These are phyloP conservation scores for Lophius piscatorius DNA, from an alignment of 2,113 vertebrate species.

Conservation along the genomic window DNA sequence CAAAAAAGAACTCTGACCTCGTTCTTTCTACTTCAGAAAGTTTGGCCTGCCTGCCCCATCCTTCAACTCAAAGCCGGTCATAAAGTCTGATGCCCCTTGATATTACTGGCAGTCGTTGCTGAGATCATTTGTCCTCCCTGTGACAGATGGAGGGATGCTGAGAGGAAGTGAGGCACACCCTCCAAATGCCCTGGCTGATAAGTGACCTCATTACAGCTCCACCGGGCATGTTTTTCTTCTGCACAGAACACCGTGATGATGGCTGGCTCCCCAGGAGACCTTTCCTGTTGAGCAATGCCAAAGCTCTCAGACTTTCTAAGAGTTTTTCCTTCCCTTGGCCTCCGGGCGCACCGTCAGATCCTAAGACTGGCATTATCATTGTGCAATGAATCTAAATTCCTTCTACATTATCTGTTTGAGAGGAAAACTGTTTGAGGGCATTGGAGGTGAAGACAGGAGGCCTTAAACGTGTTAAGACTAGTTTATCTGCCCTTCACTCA, in stretches of 20 bases:
- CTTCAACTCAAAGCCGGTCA: slow-evolving; percentile 33
- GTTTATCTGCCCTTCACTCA: slow-evolving; percentile 30
- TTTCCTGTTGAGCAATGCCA: slow-evolving; percentile 29
- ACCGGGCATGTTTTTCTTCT: slow-evolving; percentile 52
- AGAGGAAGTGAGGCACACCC: slow-evolving; percentile 60
- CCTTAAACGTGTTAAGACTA: slow-evolving; percentile 16
- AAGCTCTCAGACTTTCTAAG: slow-evolving; percentile 34
- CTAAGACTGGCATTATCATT: slow-evolving; percentile 10
- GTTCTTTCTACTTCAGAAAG: slow-evolving; percentile 11
- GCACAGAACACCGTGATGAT: slow-evolving; percentile 45
- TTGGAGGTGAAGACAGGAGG: no score
- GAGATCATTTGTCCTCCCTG: slow-evolving; percentile 43
- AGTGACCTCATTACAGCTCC: slow-evolving; percentile 64
- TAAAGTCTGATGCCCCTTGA: slow-evolving; percentile 39
- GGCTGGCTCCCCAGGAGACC: slow-evolving; percentile 36
- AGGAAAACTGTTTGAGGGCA: no score
- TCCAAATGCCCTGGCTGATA: slow-evolving; percentile 59
- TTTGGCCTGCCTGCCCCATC: slow-evolving; percentile 19
- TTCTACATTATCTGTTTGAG: no score
- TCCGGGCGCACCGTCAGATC: slow-evolving; percentile 21
- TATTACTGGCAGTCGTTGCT: slow-evolving; percentile 32
- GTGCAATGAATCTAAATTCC: no score
- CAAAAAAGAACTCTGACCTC: background rate
- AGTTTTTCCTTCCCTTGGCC: slow-evolving; percentile 41
- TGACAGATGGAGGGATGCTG: slow-evolving; percentile 63